These are phyloP conservation scores for Drosophila kurseongensis DNA, from an alignment of 1,140 invertebrate species.

Conservation along the genomic window DNA sequence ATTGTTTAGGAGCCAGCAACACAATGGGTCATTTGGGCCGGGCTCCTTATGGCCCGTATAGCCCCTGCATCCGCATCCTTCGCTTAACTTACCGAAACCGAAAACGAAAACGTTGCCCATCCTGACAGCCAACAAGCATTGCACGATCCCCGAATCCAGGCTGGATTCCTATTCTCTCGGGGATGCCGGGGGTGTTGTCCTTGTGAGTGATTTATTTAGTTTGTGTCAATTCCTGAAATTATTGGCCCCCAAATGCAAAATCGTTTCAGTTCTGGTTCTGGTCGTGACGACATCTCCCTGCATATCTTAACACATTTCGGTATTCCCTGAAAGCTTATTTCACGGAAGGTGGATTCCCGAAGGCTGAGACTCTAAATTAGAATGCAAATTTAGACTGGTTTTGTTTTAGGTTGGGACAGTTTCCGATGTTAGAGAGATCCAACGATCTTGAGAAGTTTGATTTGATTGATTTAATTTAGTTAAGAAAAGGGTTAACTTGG, in stretches of 20 bases:
- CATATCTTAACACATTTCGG: constrained; percentile 81
- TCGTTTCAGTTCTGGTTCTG: constrained; percentile 34
- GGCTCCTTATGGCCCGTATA: constrained; percentile 1
- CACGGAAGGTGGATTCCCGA: constrained; percentile 24
- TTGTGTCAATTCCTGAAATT: constrained; percentile 79
- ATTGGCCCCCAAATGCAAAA: constrained; percentile 62
- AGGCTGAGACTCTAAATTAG: constrained; percentile 9
- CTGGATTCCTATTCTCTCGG: constrained; percentile 8
- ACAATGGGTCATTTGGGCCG: constrained; percentile 78
- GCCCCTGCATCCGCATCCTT: neutral
- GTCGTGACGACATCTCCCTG: constrained; percentile 67
- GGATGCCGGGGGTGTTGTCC: constrained; percentile 26
- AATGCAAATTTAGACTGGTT: constrained; percentile 15
- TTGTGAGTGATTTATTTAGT: constrained; percentile 81
- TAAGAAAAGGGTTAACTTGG: too few relatives aligned
- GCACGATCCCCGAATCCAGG: constrained; percentile 57
- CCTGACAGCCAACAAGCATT: constrained; percentile 80
- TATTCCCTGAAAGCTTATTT: constrained; percentile 60
- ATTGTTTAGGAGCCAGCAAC: constrained; percentile 64
- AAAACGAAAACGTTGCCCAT: constrained; percentile 59
- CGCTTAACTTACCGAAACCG: constrained; percentile 32
- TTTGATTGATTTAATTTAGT: neutral
- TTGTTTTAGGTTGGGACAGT: constrained; percentile 2
- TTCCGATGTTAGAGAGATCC: constrained; percentile 5
- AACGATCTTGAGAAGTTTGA: neutral